Evolutionary conservation across 2,113 vertebrate species (phyloP).

Genomic region (Sturnira hondurensis): DNA sequence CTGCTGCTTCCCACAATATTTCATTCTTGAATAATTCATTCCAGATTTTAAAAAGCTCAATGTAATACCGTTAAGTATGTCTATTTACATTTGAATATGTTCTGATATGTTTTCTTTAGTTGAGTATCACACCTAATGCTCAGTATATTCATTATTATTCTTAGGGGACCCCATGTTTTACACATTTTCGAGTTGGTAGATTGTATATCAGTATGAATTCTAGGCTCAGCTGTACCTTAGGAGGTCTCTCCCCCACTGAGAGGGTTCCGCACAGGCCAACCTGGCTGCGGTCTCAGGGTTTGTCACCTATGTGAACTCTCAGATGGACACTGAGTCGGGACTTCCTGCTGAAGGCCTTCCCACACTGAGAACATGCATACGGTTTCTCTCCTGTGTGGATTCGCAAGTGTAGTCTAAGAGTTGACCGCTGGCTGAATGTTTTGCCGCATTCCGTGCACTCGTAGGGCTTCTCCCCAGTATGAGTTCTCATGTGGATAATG

Average conservation of each 20-base stretch:
- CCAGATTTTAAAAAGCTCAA: not conserved
- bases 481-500: slow-evolving; percentile 72
- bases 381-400: slow-evolving; percentile 76
- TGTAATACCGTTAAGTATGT: not conserved
- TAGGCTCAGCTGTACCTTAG: not conserved
- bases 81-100: not conserved
- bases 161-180: not conserved
- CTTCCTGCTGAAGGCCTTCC: slow-evolving; percentile 77
- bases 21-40: not conserved
- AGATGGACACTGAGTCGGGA: slow-evolving; percentile 77
- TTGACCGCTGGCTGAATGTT: slow-evolving; percentile 72
- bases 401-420: slow-evolving; percentile 66
- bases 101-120: not conserved
- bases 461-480: slow-evolving; percentile 75
- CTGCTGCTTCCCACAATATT: not conserved
- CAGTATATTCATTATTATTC: not conserved
- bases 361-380: slow-evolving; percentile 68
- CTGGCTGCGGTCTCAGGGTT: slow-evolving; percentile 26
- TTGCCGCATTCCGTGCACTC: slow-evolving; percentile 75
- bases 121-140: not conserved
- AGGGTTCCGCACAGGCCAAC: not conserved
- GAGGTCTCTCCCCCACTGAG: accelerated
- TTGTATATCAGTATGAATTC: not conserved
- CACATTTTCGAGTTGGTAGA: not conserved
- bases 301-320: slow-evolving; percentile 76